phyloP scores from a whole-genome alignment of 1,140 invertebrate genomes.

The Diploscapter pachys region DNA sequence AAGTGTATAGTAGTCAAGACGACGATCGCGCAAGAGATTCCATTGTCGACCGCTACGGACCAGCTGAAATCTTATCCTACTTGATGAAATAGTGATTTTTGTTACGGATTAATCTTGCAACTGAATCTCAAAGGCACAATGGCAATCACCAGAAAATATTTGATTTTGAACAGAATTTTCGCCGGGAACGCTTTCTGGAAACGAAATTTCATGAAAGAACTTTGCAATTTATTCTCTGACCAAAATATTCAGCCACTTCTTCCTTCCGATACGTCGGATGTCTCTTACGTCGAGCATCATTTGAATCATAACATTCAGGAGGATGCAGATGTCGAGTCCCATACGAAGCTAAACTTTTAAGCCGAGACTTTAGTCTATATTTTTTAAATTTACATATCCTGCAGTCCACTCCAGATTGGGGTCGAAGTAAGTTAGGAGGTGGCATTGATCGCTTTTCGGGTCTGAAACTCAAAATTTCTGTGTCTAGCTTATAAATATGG shows the following conservation, averaged over 20 bases:
- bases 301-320: slow-evolving; percentile 35
- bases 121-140: slow-evolving; percentile 75
- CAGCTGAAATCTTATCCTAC: too few species aligned
- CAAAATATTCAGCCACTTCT: slow-evolving; percentile 55
- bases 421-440: slow-evolving; percentile 27
- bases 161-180: slow-evolving; percentile 86
- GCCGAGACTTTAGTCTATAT: neutral
- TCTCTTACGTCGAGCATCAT: slow-evolving; percentile 44
- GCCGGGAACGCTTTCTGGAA: slow-evolving; percentile 78
- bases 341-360: slow-evolving; percentile 33
- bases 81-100: neutral
- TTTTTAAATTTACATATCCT: slow-evolving; percentile 10
- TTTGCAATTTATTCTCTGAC: slow-evolving; percentile 31
- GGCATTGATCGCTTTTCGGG: slow-evolving; percentile 15
- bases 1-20: slow-evolving; percentile 42
- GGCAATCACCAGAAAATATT: slow-evolving; percentile 69
- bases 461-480: neutral
- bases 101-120: slow-evolving; percentile 68
- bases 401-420: slow-evolving; percentile 6
- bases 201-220: neutral
- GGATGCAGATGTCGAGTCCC: slow-evolving; percentile 18
- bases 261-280: slow-evolving; percentile 47
- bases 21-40: slow-evolving; percentile 27
- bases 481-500: too few species aligned
- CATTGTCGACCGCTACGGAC: slow-evolving; percentile 40